Base-by-base conservation (phyloP, 2,797 vertebrate species). In the Austrolebias charrua region DNA sequence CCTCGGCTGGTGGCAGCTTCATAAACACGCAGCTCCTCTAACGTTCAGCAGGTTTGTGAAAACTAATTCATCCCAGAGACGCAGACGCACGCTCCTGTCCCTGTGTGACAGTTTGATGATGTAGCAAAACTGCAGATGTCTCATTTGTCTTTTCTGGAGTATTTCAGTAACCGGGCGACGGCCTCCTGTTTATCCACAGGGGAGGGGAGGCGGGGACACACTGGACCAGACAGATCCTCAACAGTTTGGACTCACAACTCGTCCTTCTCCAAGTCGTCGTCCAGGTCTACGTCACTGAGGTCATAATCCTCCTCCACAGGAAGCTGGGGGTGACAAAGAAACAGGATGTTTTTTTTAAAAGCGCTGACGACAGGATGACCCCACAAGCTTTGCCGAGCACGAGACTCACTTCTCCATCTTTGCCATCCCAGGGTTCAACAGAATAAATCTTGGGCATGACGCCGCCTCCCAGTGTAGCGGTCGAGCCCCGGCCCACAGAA, bases 271-370 rank as follows among this genome's bases (percentile, higher is more conserved):
- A 93, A 68, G 75, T 96, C 95, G 4, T 97, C 95, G 13, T 97
- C 96, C 16, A 98, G 91, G 67, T 98, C 95, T 57, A 98, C 89
- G 1, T 98, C 98, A 1, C 95, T 99, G 80, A 98, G 94, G 87
- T 99, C 96, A 28, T 96, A 95, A 15, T 99, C 95, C 0, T 99
- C 97, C 91, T 98, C 96, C 75, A 87, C 88, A 0, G 96, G 97
- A 80, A 98, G 95, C 98, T 99, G 90, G 15, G 31, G 45, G 33
- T 5, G 54, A 14, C 0, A n/a, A 11, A 50, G 40, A 63, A 60
- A 2, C 40, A 46, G 9, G 4, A 44, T 10, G 14, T 3, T 18
- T 33, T 18, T 33, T 20, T 42, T 0, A 3, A 40, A 40, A 40
- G 38, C 12, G 13, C 11, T 13, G 38, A 11, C 11, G 38, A 11